A percentile compares a stretch with the other conserved stretches of the same genome.
phyloP scores from a whole-genome alignment of 1,140 invertebrate species.

The Lucilia cuprina region DNA sequence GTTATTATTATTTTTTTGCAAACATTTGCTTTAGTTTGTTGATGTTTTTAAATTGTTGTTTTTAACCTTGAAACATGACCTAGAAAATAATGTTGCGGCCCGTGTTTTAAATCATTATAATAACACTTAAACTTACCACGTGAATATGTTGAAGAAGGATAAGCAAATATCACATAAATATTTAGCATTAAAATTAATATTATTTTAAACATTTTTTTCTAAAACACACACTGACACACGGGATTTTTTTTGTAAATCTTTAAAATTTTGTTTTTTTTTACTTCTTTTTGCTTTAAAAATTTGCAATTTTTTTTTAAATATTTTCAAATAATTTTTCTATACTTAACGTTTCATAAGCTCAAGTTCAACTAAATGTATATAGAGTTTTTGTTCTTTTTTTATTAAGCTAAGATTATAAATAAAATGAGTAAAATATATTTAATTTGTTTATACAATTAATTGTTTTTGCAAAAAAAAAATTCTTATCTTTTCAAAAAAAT shows the following conservation, averaged over 20 bases:
- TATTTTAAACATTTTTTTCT: neutral
- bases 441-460: neutral
- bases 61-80: neutral
- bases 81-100: neutral
- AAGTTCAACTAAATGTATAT: neutral
- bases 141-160: neutral
- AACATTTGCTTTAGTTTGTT: too few species aligned
- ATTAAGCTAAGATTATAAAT: neutral
- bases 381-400: neutral
- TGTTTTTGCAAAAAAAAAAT: constrained; percentile 3
- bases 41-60: neutral
- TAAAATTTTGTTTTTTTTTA: neutral
- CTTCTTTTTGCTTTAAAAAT: neutral
- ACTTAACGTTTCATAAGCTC: neutral
- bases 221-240: too few species aligned
- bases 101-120: neutral
- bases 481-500: neutral
- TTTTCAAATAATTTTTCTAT: neutral
- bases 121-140: neutral
- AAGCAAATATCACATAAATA: neutral
- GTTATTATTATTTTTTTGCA: too few species aligned
- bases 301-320: neutral
- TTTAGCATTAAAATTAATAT: neutral
- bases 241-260: neutral
- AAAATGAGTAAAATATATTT: neutral